phyloP scores from a whole-genome alignment of 2,888 invertebrate genomes.

The Polylopha cassiicola region DNA sequence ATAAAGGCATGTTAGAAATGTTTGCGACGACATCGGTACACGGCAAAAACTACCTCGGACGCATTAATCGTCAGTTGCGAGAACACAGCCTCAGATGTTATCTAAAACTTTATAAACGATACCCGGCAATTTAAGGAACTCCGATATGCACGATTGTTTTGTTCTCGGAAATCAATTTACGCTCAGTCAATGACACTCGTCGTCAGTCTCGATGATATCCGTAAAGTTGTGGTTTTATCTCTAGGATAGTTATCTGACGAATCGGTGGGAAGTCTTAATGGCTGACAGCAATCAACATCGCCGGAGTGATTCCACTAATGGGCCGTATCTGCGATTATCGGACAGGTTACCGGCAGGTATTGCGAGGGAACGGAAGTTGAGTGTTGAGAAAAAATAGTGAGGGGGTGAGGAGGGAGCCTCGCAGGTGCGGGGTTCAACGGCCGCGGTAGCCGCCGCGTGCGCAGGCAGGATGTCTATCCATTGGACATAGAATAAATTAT shows the following conservation, averaged over 20 bases:
- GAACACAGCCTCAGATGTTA: slow-evolving; percentile 5
- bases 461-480: slow-evolving; percentile 20
- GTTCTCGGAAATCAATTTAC: slow-evolving; percentile 37
- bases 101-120: slow-evolving; percentile 6
- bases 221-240: slow-evolving; percentile 12
- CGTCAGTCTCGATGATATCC: slow-evolving; percentile 17
- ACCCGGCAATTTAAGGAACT: slow-evolving; percentile 2
- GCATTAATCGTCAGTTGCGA: neutral
- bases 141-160: slow-evolving; percentile 19
- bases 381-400: slow-evolving; percentile 61
- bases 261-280: slow-evolving; percentile 39
- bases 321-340: slow-evolving; percentile 66
- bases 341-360: slow-evolving; percentile 67
- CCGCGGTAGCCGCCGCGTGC: slow-evolving; percentile 32
- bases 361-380: slow-evolving; percentile 66
- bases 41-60: slow-evolving; percentile 1
- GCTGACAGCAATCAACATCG: slow-evolving; percentile 49
- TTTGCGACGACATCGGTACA: neutral
- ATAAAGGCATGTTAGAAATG: slow-evolving; percentile 19
- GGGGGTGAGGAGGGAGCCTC: slow-evolving; percentile 56
- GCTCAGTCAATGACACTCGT: slow-evolving; percentile 46
- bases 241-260: slow-evolving; percentile 7
- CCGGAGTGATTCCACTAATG: slow-evolving; percentile 61
- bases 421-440: slow-evolving; percentile 71
- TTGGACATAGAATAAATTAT: slow-evolving; percentile 22